phyloP scores from a whole-genome alignment of 2,888 invertebrate genomes.

The Nysson spinosus region DNA sequence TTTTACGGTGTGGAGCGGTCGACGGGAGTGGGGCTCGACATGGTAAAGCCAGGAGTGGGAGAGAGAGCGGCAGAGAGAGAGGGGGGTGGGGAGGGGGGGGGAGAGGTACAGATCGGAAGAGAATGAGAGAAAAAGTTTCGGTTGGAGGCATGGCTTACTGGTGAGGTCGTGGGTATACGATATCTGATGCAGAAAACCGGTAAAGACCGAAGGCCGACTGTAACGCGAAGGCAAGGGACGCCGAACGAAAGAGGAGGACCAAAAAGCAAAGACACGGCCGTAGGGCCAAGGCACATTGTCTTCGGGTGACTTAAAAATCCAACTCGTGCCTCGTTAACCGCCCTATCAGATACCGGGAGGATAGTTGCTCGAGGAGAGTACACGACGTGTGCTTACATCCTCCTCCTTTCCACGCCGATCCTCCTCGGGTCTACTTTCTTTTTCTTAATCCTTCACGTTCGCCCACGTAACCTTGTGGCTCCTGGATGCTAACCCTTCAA shows the following conservation, averaged over 20 bases:
- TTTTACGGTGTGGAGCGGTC: constrained; percentile 44
- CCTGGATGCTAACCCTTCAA: constrained; percentile 40
- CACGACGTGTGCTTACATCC: constrained; percentile 40
- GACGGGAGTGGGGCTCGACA: constrained; percentile 14
- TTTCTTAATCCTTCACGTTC: constrained; percentile 29
- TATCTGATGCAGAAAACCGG: constrained; percentile 77
- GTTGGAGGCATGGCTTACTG: constrained; percentile 39
- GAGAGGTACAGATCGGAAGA: constrained; percentile 7
- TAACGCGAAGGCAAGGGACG: constrained; percentile 21
- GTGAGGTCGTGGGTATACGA: constrained; percentile 69
- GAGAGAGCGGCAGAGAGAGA: no score
- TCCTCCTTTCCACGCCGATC: constrained; percentile 42
- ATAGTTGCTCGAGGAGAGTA: constrained; percentile 48
- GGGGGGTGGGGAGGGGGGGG: constrained; percentile 35
- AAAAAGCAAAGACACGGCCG: constrained; percentile 69
- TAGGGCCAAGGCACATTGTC: constrained; percentile 70
- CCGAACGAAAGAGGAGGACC: constrained; percentile 49
- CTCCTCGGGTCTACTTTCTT: not conserved
- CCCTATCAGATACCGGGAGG: constrained; percentile 69
- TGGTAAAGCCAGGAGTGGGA: no score
- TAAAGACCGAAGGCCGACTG: constrained; percentile 67
- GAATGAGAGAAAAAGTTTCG: constrained; percentile 12
- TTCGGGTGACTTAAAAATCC: constrained; percentile 76
- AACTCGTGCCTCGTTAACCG: constrained; percentile 76
- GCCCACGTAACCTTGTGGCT: constrained; percentile 58